These are phyloP conservation scores for Cololabis saira DNA, from an alignment of 2,113 vertebrate species.

Conservation along the genomic window DNA sequence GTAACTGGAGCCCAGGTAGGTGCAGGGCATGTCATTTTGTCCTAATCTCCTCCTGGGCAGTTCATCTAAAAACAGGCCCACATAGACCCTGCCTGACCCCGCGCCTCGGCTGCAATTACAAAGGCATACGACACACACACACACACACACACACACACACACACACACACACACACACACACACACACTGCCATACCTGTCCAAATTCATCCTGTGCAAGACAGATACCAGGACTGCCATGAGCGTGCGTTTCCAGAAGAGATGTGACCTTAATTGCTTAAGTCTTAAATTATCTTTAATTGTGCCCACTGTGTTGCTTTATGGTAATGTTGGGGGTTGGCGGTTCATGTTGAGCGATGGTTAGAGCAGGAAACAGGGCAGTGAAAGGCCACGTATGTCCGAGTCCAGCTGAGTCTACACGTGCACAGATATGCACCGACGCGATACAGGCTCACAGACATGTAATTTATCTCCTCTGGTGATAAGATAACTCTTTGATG, in stretches of 20 bases:
- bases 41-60: conserved; percentile 73
- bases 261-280: conserved; percentile 83
- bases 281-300: conserved; percentile 88
- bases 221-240: conserved; percentile 79
- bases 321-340: conserved; percentile 58
- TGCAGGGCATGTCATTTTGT: conserved; percentile 65
- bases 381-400: conserved; percentile 73
- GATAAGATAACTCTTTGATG: background rate
- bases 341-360: conserved; percentile 58
- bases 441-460: too few relatives aligned
- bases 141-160: conserved; percentile 48
- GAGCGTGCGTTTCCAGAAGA: conserved; percentile 81
- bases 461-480: background rate
- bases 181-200: conserved; percentile 72
- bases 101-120: conserved; percentile 68
- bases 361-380: conserved; percentile 69
- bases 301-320: conserved; percentile 79
- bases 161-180: too few relatives aligned
- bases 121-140: conserved; percentile 46
- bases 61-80: conserved; percentile 55
- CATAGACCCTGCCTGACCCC: conserved; percentile 77
- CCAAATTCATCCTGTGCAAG: conserved; percentile 77
- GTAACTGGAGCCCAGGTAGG: conserved; percentile 67
- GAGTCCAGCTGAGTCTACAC: conserved; percentile 80
- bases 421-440: background rate